A percentile compares a stretch with the other conserved stretches of the same genome.
Evolutionary conservation across 1,140 invertebrate species (phyloP).

Genomic region (Drosophila orena): DNA sequence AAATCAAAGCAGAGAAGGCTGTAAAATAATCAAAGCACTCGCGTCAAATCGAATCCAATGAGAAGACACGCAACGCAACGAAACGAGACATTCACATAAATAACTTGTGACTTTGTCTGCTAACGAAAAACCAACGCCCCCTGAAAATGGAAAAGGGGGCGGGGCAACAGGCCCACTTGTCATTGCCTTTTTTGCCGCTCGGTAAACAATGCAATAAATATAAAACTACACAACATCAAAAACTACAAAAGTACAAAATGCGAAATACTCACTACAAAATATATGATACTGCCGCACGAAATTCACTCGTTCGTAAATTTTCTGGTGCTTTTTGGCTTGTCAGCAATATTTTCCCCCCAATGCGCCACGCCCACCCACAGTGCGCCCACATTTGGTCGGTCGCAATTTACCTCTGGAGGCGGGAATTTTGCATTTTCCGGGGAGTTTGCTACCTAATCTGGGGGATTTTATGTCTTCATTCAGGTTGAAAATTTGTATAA

Average conservation of each 20-base stretch:
- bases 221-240: conserved; percentile 38
- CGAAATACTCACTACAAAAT: conserved; percentile 18
- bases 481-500: conserved; percentile 3
- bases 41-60: conserved; percentile 22
- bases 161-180: conserved; percentile 43
- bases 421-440: conserved; percentile 1
- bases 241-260: conserved; percentile 6
- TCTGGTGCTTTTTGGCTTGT: conserved; percentile 21
- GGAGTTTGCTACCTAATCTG: conserved; percentile 5
- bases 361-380: conserved; percentile 21
- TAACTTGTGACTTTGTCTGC: conserved; percentile 6
- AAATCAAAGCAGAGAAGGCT: conserved; percentile 58
- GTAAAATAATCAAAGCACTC: conserved; percentile 59
- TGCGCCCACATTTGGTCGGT: conserved; percentile 12
- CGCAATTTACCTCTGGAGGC: conserved; percentile 4
- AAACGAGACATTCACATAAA: conserved; percentile 5
- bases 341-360: conserved; percentile 33
- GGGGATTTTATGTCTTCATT: conserved; percentile 16
- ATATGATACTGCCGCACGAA: conserved; percentile 1
- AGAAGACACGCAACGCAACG: conserved; percentile 7
- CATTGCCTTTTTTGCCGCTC: conserved; percentile 17
- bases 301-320: conserved; percentile 31
- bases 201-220: conserved; percentile 56
- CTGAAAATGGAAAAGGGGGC: not conserved
- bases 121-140: not conserved